Evolutionary conservation across 2,888 invertebrate species (phyloP).

Genomic region (Zootermopsis nevadensis): DNA sequence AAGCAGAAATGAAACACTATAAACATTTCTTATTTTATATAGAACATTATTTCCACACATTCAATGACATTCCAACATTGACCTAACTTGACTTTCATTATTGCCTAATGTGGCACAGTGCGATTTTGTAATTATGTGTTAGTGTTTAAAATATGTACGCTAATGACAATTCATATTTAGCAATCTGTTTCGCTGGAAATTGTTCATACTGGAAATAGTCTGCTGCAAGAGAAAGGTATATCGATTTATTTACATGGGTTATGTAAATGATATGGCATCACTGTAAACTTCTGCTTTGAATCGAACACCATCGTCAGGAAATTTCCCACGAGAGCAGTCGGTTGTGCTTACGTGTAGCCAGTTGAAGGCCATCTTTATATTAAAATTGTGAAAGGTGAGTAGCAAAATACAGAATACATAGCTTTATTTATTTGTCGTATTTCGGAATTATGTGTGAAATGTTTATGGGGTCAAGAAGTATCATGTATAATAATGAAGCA

Average conservation of each 20-base stretch:
- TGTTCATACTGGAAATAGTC: background rate
- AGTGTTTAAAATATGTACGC: background rate
- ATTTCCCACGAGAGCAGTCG: background rate
- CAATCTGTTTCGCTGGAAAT: background rate
- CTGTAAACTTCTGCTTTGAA: constrained; percentile 5
- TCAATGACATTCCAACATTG: background rate
- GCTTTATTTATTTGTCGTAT: background rate
- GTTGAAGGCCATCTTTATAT: background rate
- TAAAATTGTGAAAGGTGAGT: too few relatives aligned
- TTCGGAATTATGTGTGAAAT: background rate
- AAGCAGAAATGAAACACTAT: background rate
- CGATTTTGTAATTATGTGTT: background rate
- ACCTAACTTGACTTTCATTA: background rate
- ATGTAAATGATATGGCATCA: background rate
- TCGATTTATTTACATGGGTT: background rate
- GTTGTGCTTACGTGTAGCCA: background rate
- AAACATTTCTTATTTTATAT: background rate
- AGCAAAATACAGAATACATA: too few relatives aligned
- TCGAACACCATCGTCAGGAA: background rate
- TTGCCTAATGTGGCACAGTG: background rate
- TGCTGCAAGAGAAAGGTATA: background rate
- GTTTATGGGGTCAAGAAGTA: background rate
- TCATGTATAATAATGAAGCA: background rate
- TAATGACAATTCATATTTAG: background rate
- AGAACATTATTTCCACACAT: background rate